Percentiles rank a stretch among this genome's conserved stretches.
Conservation (phyloP, 2,888 invertebrate genomes). For the Aethes cnicana region DNA sequence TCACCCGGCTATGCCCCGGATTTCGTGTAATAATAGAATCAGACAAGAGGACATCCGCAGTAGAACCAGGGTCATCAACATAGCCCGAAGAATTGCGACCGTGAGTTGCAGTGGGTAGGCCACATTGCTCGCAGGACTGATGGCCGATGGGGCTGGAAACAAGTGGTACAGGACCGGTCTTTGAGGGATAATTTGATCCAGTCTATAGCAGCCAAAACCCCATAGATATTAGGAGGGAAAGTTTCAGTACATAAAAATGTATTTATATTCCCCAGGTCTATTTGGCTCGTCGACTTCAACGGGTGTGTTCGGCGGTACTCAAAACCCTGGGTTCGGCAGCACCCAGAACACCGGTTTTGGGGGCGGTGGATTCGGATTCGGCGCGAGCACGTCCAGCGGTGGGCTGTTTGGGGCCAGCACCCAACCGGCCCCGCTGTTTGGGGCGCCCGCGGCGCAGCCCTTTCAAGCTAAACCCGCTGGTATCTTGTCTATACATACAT, state of each 20-base stretch:
- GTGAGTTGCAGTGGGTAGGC: too few relatives aligned
- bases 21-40: too few relatives aligned
- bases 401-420: constrained; percentile 84
- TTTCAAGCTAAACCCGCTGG: constrained; percentile 74
- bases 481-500: constrained; percentile 44
- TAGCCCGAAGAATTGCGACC: too few relatives aligned
- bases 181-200: too few relatives aligned
- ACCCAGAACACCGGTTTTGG: constrained; percentile 49
- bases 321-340: constrained; percentile 59
- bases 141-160: too few relatives aligned
- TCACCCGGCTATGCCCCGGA: too few relatives aligned
- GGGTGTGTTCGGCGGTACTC: constrained; percentile 62
- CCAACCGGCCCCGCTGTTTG: constrained; percentile 83
- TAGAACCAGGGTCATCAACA: too few relatives aligned
- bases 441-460: constrained; percentile 37
- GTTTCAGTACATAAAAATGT: background rate
- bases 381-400: constrained; percentile 79
- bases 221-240: too few relatives aligned
- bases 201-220: too few relatives aligned
- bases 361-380: constrained; percentile 84
- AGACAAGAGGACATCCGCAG: too few relatives aligned
- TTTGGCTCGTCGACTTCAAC: constrained; percentile 82
- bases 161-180: too few relatives aligned
- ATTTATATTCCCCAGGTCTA: constrained; percentile 60
- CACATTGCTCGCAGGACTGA: too few relatives aligned